Evolutionary conservation across 1,140 invertebrate species (phyloP), one percentile per base, ranked within the genome.

Genomic region (Neodiprion fabricii): DNA sequence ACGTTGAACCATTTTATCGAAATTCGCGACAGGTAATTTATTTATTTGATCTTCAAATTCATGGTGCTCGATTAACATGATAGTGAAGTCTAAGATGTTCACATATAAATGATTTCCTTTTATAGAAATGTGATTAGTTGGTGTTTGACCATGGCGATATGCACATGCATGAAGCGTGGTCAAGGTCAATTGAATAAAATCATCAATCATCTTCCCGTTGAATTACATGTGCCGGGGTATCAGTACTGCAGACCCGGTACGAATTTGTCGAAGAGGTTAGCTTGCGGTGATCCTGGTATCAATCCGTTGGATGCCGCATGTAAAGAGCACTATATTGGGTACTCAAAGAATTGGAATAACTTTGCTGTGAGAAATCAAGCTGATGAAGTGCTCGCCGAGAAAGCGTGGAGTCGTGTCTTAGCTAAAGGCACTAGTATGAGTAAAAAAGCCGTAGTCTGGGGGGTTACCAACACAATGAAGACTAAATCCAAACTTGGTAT

Each of bases 141-240:
- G 2, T 47, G 70, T n/a, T 71, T 4, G 28, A 23, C 17, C 8
- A 71, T 71, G n/a, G 40, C 8, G 9, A 8, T 8, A 71, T 48
- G 11, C 70, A 17, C 47, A 9, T n/a, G 70, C 28, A 73, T 2
- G 8, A 73, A 17, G 77, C 75, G 74, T 23, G 76, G 78, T 48
- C 73, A 71, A 70, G 81, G 80, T 21, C 8, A 85, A 9, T n/a
- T 85, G n/a, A 86, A 88, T 76, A 80, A 61, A 48, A 21, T 84
- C 17, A 87, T 88, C 28, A 83, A 89, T 79, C 83, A 81, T 48
- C 72, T 89, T 48, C 86, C 87, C 7, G 67, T 86, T 50, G 88
- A 90, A 82, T 50, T 88, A 66, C 85, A 90, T 80, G 71, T 89
- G 48, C 87, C 87, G 7, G 85, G 85, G 17, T 90, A 88, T 85